phyloP scores from a whole-genome alignment of 2,888 invertebrate species.

The Tetropium fuscum region DNA sequence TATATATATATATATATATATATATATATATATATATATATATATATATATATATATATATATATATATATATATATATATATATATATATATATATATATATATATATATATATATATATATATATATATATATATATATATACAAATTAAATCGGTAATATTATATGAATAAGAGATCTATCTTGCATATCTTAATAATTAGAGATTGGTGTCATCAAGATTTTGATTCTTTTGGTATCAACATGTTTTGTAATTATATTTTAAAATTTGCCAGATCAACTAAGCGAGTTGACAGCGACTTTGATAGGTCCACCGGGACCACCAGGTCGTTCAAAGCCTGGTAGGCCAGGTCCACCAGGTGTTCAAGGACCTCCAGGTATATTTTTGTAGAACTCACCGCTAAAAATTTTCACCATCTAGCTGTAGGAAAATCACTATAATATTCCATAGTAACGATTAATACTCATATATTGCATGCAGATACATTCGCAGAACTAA shows the following conservation, averaged over 20 bases:
- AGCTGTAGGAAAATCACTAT: not conserved
- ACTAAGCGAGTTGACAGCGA: constrained; percentile 76
- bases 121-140: no score
- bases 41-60: no score
- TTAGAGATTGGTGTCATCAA: no score
- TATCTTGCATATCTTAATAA: no score
- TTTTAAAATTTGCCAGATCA: constrained; percentile 70
- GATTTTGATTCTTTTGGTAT: no score
- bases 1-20: no score
- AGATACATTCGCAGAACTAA: constrained; percentile 72
- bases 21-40: no score
- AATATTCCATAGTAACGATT: constrained; percentile 10
- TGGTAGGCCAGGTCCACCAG: constrained; percentile 79
- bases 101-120: no score
- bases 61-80: no score
- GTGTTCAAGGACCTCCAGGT: constrained; percentile 78
- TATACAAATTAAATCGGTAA: no score
- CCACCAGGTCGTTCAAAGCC: constrained; percentile 75
- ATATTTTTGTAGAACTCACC: constrained; percentile 32
- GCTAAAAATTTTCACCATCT: not conserved
- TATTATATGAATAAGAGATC: no score
- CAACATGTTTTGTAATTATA: constrained; percentile 22
- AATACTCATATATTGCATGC: constrained; percentile 48
- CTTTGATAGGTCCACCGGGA: constrained; percentile 75
- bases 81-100: no score